Evolutionary conservation across 2,888 invertebrate genomes (phyloP), one percentile per base, ranked within the genome.

Genomic region (Hypomecis atomaria): DNA sequence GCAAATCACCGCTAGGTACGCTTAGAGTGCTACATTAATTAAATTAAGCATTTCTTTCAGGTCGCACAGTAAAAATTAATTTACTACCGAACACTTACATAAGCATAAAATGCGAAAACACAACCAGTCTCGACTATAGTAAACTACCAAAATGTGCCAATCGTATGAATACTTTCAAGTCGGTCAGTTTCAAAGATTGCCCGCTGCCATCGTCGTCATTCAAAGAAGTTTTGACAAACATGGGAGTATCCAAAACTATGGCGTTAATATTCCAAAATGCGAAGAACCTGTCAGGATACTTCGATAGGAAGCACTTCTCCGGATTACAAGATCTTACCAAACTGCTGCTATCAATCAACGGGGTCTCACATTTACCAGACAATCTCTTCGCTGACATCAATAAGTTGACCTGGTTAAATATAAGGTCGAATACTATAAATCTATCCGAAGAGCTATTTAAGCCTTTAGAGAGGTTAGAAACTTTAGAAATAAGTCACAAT

Each of bases 401-500:
- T 50, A 94, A 95, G 68, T 79, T 96, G n/a, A 94, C 89, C 5
- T 94, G 94, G 93, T 81, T 97, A 57, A 94, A 95, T 75, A 93
- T 96, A 71, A 90, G 93, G 64, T 93, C 94, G 2, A 95, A 95
- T 76, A 92, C 93, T 59, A 89, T 94, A 6, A 92, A 93, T 73
- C 79, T 95, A 38, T 94, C 94, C 0, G 90, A 89, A 63, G 89
- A 93, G 71, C 82, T 95, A 33, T 94, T 95, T 68, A 90, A 92
- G 66, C 89, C 93, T 8, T 83, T 95, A 52, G 89, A 92, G 62
- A 93, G 88, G 72, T 85, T 96, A 43, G 92, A 94, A 71, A 92
- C 93, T 59, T 89, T 96, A 57, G 96, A 96, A 83, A 86, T 96
- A 73, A 95, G 95, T 53, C 92, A 94, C 75, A 96, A 96, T 81